These are phyloP conservation scores for Heliothis virescens DNA, from an alignment of 1,140 invertebrate species.

Conservation along the genomic window DNA sequence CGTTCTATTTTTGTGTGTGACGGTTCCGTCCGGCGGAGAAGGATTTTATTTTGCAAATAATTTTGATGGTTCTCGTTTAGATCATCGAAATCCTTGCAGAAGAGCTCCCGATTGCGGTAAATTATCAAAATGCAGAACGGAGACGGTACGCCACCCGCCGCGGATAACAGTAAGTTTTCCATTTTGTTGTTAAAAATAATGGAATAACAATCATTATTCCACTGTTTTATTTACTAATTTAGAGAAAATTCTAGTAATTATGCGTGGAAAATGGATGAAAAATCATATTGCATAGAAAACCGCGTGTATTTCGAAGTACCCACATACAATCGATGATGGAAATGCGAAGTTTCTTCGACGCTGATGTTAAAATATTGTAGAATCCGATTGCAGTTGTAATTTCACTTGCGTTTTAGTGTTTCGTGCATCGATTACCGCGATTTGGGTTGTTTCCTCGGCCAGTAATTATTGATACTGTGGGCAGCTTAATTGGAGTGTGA, in stretches of 20 bases:
- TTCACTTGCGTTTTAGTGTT: constrained; percentile 76
- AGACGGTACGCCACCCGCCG: constrained; percentile 71
- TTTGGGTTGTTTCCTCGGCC: constrained; percentile 77
- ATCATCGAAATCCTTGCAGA: constrained; percentile 64
- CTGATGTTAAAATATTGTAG: constrained; percentile 47
- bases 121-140: constrained; percentile 80
- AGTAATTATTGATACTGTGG: constrained; percentile 79
- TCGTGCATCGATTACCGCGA: constrained; percentile 75
- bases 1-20: constrained; percentile 86
- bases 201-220: constrained; percentile 68
- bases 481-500: constrained; percentile 84
- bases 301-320: constrained; percentile 70
- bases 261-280: constrained; percentile 43
- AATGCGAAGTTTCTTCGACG: constrained; percentile 50
- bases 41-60: constrained; percentile 73
- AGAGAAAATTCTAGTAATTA: constrained; percentile 52
- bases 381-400: constrained; percentile 64
- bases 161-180: constrained; percentile 74
- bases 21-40: constrained; percentile 76
- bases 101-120: constrained; percentile 71
- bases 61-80: constrained; percentile 75
- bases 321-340: constrained; percentile 56
- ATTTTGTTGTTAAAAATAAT: constrained; percentile 76
- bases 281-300: constrained; percentile 47
- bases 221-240: constrained; percentile 69